phyloP scores from a whole-genome alignment of 2,888 invertebrate species.

The Patella ulyssiponensis region DNA sequence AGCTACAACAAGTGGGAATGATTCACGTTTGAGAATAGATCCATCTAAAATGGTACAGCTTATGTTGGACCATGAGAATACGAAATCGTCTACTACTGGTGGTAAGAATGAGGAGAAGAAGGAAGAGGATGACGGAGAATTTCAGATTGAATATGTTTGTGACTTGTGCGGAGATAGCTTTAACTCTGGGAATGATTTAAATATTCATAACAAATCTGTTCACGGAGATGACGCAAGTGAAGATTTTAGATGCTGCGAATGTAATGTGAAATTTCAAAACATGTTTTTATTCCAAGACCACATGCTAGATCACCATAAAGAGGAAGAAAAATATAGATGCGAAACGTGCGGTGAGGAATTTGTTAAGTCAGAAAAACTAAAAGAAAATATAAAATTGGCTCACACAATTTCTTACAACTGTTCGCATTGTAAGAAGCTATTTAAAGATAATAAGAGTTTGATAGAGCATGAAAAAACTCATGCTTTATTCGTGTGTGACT shows the following conservation, averaged over 20 bases:
- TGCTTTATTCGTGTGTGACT: constrained; percentile 38
- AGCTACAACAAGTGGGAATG: not conserved
- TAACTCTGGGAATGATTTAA: constrained; percentile 30
- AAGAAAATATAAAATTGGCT: constrained; percentile 33
- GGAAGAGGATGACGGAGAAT: not conserved
- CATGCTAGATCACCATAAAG: constrained; percentile 22
- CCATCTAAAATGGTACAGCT: not conserved
- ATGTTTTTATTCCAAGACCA: constrained; percentile 30
- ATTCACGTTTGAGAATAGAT: not conserved
- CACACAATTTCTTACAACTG: constrained; percentile 39
- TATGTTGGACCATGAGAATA: not conserved
- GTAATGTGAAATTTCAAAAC: constrained; percentile 25
- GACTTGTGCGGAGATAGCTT: constrained; percentile 35
- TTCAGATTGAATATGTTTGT: constrained; percentile 18
- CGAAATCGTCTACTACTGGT: no score
- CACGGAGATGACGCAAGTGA: constrained; percentile 25
- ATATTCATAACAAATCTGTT: constrained; percentile 35
- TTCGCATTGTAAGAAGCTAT: constrained; percentile 38
- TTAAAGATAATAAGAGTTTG: constrained; percentile 31
- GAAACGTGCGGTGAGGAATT: constrained; percentile 35
- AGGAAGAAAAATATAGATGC: constrained; percentile 16
- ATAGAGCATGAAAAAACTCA: constrained; percentile 39
- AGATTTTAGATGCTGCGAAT: constrained; percentile 25
- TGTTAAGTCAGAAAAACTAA: constrained; percentile 34
- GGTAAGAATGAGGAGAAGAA: no score